These are phyloP conservation scores for Oryctes rhinoceros DNA, from an alignment of 1,140 invertebrate genomes.

Conservation along the genomic window DNA sequence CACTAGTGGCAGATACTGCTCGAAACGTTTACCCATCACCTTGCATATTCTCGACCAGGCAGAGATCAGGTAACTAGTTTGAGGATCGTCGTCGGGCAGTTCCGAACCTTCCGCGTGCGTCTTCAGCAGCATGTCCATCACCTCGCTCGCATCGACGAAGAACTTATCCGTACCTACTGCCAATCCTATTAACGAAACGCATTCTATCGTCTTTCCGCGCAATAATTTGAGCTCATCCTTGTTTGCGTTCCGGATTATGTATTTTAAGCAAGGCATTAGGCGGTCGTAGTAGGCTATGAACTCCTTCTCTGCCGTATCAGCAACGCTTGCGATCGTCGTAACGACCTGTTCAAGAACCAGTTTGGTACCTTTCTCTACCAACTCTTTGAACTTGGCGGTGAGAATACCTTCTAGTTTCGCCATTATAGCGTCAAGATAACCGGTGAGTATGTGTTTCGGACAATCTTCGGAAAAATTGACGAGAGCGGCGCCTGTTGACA, in stretches of 20 bases:
- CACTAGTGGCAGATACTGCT: constrained; percentile 95
- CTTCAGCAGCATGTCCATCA: constrained; percentile 95
- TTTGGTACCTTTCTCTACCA: constrained; percentile 93
- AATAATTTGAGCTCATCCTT: constrained; percentile 87
- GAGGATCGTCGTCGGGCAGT: constrained; percentile 94
- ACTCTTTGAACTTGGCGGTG: constrained; percentile 91
- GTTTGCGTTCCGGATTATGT: constrained; percentile 95
- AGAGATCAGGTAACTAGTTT: constrained; percentile 97
- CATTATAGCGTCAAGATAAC: constrained; percentile 92
- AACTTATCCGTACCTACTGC: constrained; percentile 98
- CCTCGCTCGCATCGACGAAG: constrained; percentile 89
- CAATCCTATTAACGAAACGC: constrained; percentile 95
- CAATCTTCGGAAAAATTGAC: constrained; percentile 99
- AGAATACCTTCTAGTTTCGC: constrained; percentile 90
- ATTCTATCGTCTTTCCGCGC: constrained; percentile 81
- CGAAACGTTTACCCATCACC: constrained; percentile 87
- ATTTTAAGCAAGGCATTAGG: constrained; percentile 96
- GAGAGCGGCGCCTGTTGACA: constrained; percentile 76
- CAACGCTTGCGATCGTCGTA: constrained; percentile 97
- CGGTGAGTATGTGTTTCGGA: constrained; percentile 91
- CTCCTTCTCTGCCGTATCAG: constrained; percentile 97
- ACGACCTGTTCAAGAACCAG: constrained; percentile 97
- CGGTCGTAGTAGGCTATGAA: constrained; percentile 86
- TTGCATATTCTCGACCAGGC: constrained; percentile 99
- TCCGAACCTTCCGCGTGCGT: constrained; percentile 85